These are phyloP conservation scores for Fopius arisanus DNA, from an alignment of 1,140 invertebrate species.

Conservation along the genomic window DNA sequence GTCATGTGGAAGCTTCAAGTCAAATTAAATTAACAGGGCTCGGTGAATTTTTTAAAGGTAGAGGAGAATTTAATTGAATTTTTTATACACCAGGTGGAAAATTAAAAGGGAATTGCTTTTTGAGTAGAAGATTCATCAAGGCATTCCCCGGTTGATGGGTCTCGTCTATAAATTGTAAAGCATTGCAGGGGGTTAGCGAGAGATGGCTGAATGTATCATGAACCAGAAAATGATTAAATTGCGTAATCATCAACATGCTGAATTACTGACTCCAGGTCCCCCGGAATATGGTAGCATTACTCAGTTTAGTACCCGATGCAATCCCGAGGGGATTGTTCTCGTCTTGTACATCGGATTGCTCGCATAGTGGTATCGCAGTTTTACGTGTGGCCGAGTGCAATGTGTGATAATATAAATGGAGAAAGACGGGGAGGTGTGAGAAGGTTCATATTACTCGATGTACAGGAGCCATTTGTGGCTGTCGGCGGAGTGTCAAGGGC, in stretches of 20 bases:
- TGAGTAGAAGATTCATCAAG: background rate
- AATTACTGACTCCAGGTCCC: background rate
- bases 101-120: background rate
- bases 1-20: background rate
- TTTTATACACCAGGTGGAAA: background rate
- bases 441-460: background rate
- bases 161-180: no score
- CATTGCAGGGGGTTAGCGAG: no score
- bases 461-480: background rate
- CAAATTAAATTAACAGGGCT: background rate
- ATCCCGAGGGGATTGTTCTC: background rate
- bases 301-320: background rate
- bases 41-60: background rate
- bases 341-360: background rate
- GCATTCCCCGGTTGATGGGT: background rate
- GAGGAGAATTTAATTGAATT: background rate
- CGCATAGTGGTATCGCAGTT: background rate
- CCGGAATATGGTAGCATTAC: background rate
- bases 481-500: constrained; percentile 2
- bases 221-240: background rate
- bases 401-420: background rate
- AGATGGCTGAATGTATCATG: no score
- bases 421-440: background rate
- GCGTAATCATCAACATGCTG: background rate
- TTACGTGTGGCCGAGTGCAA: background rate